Evolutionary conservation across 2,888 invertebrate genomes (phyloP), one percentile per base, ranked within the genome.

Genomic region (Craniophora ligustri): DNA sequence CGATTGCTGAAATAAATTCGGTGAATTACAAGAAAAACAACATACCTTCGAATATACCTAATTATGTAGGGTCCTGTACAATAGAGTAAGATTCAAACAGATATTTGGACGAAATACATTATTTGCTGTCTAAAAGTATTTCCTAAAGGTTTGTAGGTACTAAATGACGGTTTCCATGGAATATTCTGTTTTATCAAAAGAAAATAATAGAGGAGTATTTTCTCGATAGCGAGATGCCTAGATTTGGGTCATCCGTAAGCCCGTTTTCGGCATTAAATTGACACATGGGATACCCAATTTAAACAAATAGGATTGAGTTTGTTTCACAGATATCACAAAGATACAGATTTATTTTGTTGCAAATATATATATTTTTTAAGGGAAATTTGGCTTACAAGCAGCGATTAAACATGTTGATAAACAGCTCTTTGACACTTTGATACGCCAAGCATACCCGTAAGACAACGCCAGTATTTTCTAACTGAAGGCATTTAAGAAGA

Each of bases 241-340:
- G 54, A 60, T 60, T 62, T 60, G 70, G 65, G 53, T 63, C 56
- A 41, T 35, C 57, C 61, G 46, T 70, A 73, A 70, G 60, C 60
- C 61, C 53, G 41, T 54, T 50, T 49, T 72, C 66, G 65, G 73
- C 58, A 73, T 68, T 61, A 69, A 70, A 69, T 72, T 70, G 70
- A 70, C 70, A 64, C 49, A 46, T 47, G 47, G 36, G 57, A 61
- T 58, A 58, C 70, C 70, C 65, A 69, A 70, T 73, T 69, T 73
- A 70, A 64, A 68, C 48, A 68, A 70, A 73, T 30, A 61, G 51
- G 55, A 58, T 41, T 51, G 51, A 55, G 46, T 72, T 67, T 58
- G 36, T 68, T 48, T 56, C 46, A 23, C 34, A 53, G 49, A 44
- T 44, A 11, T 23, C 34, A 54, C 31, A 26, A 11, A 48, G 34